Evolutionary conservation across 2,888 invertebrate genomes (phyloP).

Genomic region (Cotesia congregata): DNA sequence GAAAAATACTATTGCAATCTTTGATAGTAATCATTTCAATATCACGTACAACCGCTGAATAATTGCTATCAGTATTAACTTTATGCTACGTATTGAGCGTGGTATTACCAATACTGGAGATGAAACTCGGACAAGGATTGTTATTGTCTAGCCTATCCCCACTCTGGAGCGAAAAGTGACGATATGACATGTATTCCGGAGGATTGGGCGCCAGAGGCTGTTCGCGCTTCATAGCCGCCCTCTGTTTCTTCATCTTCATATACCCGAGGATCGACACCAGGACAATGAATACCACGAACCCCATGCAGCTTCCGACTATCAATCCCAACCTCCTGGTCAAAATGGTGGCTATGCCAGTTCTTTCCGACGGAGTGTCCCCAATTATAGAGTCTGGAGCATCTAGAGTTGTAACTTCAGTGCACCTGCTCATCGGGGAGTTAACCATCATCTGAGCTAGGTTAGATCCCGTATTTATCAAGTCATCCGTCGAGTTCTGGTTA

Average conservation of each 20-base stretch:
- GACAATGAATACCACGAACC: slow-evolving; percentile 87
- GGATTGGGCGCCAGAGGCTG: slow-evolving; percentile 75
- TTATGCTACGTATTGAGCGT: slow-evolving; percentile 67
- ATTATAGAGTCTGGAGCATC: slow-evolving; percentile 75
- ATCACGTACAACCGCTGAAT: slow-evolving; percentile 51
- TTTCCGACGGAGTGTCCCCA: slow-evolving; percentile 79
- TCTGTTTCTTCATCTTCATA: slow-evolving; percentile 87
- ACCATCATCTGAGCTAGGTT: slow-evolving; percentile 69
- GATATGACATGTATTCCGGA: slow-evolving; percentile 86
- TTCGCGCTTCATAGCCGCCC: slow-evolving; percentile 81
- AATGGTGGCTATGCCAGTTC: slow-evolving; percentile 81
- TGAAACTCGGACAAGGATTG: slow-evolving; percentile 67
- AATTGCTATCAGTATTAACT: slow-evolving; percentile 41
- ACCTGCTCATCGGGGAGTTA: slow-evolving; percentile 82
- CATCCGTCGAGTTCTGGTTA: too few species aligned
- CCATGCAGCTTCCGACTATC: slow-evolving; percentile 89
- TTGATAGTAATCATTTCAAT: slow-evolving; percentile 63
- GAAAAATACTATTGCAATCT: slow-evolving; percentile 56
- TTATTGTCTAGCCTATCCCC: slow-evolving; percentile 71
- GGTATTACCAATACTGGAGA: slow-evolving; percentile 65
- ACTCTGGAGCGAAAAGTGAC: slow-evolving; percentile 80
- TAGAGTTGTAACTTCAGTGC: slow-evolving; percentile 82
- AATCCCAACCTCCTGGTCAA: slow-evolving; percentile 86
- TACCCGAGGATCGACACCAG: slow-evolving; percentile 87
- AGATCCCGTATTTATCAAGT: too few species aligned